Base-by-base conservation (phyloP, 2,113 vertebrate genomes). In the Colaptes auratus region DNA sequence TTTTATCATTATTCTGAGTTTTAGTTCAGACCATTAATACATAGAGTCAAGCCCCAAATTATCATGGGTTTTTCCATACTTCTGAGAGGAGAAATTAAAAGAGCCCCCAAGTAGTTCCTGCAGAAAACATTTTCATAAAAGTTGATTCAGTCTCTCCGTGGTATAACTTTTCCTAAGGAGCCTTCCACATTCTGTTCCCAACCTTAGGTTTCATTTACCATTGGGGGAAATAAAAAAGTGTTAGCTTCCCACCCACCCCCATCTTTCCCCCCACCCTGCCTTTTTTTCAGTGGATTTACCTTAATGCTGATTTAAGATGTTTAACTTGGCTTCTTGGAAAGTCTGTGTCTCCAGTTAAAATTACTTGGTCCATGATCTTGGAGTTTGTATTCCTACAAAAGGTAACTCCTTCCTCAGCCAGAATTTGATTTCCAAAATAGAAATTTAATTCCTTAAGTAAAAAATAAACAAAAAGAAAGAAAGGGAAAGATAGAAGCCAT, bases 251-350 rank as follows among this genome's bases (percentile, higher is more conserved):
- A 10, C 33, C 10, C 35, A 46, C 46, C 18, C 48, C 48, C 48
- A 48, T 48, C 19, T 19, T 48, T 48, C 20, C 48, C 48, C 48
- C 20, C 20, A 20, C 48, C 20, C 48, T 50, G 21, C 10, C 48
- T 31, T 48, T 21, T n/a, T 85, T 82, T 64, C 4, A 60, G 83
- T 74, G 4, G 3, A 63, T 94, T 96, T 90, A 78, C 73, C 50
- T 81, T 85, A 76, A 79, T 74, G 31, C 63, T 76, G 70, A 59
- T 87, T 91, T 89, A 72, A 92, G 73, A 75, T 50, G n/a, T 88
- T 91, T 92, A 82, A 75, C 63, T 89, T 92, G 82, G 73, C 73
- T 86, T 81, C 66, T 72, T 88, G 42, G 61, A 92, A 77, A 67
- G 46, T 56, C 61, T 88, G 21, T 74, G 61, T 86, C 76, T 96